These are phyloP conservation scores for Hemibagrus guttatus DNA, from an alignment of 2,797 vertebrate species.

Conservation along the genomic window DNA sequence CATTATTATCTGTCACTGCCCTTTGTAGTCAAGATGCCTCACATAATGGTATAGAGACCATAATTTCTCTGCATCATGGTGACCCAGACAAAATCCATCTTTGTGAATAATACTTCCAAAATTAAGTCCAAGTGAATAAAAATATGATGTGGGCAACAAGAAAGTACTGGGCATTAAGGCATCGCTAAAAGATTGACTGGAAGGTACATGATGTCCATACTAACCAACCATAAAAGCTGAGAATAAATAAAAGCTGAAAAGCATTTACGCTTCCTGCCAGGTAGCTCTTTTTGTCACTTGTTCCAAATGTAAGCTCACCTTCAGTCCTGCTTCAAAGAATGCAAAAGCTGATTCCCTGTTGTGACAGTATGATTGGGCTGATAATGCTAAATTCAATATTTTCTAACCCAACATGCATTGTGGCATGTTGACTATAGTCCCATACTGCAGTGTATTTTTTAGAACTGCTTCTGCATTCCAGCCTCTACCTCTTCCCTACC, in stretches of 20 bases:
- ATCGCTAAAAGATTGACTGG: background rate
- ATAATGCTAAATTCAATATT: background rate
- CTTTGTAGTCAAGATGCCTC: background rate
- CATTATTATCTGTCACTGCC: background rate
- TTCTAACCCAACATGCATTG: background rate
- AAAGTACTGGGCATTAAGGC: background rate
- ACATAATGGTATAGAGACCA: background rate
- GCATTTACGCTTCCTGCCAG: background rate
- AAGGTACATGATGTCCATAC: background rate
- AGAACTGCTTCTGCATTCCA: conserved; percentile 8
- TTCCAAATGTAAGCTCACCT: background rate
- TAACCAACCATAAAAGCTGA: no score
- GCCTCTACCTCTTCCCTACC: background rate
- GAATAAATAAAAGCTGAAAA: background rate
- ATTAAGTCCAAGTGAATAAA: background rate
- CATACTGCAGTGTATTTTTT: background rate
- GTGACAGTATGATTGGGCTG: background rate
- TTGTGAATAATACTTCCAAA: background rate
- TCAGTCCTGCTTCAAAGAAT: background rate
- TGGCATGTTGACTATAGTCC: background rate
- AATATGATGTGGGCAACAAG: background rate
- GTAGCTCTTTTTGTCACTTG: background rate
- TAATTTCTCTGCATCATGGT: background rate
- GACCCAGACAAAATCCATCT: background rate
- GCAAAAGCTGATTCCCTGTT: background rate